These are phyloP conservation scores for Meteorus sp. DNA, from an alignment of 1,140 invertebrate species.

Conservation along the genomic window DNA sequence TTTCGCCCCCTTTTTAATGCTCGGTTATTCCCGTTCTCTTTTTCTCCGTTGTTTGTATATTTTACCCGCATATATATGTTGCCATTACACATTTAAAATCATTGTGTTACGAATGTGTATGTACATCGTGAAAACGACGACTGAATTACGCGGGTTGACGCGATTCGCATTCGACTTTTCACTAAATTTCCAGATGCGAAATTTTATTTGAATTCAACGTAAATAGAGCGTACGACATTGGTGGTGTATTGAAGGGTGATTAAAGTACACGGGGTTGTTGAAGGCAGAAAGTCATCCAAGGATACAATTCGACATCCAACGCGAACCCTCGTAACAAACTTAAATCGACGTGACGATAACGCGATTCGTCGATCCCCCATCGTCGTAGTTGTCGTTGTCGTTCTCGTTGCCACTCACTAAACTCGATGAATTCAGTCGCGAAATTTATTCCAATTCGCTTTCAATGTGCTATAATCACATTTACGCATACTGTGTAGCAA, in stretches of 20 bases:
- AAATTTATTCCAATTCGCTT: constrained; percentile 3
- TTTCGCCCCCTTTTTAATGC: too few species aligned
- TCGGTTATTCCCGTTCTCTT: too few species aligned
- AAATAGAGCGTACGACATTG: not conserved
- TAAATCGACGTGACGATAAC: constrained; percentile 21
- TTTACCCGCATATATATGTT: constrained; percentile 2
- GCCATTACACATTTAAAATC: not conserved
- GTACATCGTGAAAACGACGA: constrained; percentile 1
- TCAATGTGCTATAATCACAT: not conserved
- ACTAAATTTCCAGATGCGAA: not conserved
- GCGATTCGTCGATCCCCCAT: too few species aligned
- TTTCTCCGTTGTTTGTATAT: too few species aligned
- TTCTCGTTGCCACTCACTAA: too few species aligned
- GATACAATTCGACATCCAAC: constrained; percentile 3
- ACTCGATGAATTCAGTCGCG: constrained; percentile 18
- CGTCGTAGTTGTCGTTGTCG: too few species aligned
- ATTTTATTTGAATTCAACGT: not conserved
- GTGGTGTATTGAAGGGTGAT: not conserved
- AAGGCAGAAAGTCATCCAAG: constrained; percentile 18
- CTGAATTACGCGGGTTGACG: constrained; percentile 12
- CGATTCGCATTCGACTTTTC: not conserved
- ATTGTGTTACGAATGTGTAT: too few species aligned
- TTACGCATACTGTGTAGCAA: not conserved
- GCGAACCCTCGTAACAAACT: constrained; percentile 32
- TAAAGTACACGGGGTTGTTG: constrained; percentile 25